Evolutionary conservation across 2,113 vertebrate species (phyloP).

Genomic region (Butastur rufipennis): DNA sequence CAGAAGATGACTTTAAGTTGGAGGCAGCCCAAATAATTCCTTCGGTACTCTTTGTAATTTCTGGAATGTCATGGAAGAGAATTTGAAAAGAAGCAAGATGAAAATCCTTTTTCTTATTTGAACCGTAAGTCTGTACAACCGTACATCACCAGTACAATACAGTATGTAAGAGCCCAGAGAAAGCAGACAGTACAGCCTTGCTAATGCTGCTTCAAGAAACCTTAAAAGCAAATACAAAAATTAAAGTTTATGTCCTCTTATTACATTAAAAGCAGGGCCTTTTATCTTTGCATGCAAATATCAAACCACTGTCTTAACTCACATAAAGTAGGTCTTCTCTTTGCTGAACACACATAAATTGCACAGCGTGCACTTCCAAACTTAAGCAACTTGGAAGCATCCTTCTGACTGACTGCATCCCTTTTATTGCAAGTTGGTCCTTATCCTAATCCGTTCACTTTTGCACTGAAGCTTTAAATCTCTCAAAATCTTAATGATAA

Average conservation of each 20-base stretch:
- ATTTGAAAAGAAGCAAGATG: neutral
- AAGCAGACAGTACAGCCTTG: neutral
- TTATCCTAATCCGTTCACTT: neutral
- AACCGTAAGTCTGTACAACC: neutral
- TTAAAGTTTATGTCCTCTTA: neutral
- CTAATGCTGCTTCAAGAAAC: neutral
- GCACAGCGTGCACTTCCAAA: neutral
- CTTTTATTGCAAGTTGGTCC: neutral
- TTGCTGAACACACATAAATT: neutral
- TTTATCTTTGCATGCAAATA: neutral
- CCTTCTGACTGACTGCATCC: neutral
- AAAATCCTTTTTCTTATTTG: neutral
- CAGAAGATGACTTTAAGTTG: neutral
- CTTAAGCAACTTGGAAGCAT: neutral
- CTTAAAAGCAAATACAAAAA: neutral
- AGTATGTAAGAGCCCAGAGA: neutral
- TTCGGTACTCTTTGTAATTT: neutral
- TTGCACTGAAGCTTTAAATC: neutral
- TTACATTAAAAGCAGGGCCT: neutral
- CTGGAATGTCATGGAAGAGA: neutral
- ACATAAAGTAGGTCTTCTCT: neutral
- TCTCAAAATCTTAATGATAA: neutral
- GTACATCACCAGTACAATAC: neutral
- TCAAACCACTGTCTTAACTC: neutral
- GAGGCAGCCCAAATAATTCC: neutral